phyloP scores from a whole-genome alignment of 2,113 vertebrate species.

The Triplophysa tibetana region DNA sequence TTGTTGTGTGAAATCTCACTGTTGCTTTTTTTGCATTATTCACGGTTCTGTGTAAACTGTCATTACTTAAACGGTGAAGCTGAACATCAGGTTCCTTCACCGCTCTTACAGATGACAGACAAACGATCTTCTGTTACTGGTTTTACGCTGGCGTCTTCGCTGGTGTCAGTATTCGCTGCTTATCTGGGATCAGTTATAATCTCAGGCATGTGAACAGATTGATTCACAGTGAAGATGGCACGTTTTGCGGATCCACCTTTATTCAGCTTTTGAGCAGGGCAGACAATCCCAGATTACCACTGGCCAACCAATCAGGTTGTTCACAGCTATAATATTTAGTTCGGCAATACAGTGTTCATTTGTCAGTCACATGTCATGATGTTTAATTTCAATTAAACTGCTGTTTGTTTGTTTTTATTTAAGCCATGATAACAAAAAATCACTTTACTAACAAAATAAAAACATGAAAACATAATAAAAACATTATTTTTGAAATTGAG shows the following conservation, averaged over 20 bases:
- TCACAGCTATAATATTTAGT: slow-evolving; percentile 9
- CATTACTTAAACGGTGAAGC: too few species aligned
- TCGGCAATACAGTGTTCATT: background rate
- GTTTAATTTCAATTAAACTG: too few species aligned
- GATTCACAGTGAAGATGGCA: background rate
- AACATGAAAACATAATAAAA: too few species aligned
- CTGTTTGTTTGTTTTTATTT: too few species aligned
- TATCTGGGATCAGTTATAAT: slow-evolving; percentile 26
- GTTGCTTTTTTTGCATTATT: background rate
- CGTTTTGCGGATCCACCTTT: background rate
- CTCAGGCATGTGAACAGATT: slow-evolving; percentile 1
- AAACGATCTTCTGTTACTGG: background rate
- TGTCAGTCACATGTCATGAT: background rate
- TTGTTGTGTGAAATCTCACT: background rate
- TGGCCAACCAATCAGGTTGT: background rate
- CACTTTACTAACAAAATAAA: too few species aligned
- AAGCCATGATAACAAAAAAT: too few species aligned
- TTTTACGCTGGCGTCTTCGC: background rate
- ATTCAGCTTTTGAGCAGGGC: background rate
- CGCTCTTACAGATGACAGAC: background rate
- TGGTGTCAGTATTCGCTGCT: background rate
- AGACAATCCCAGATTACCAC: background rate
- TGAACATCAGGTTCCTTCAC: background rate
- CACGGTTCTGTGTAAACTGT: background rate
- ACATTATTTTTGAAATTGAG: too few species aligned